These are phyloP conservation scores for Thermophis baileyi DNA, from an alignment of 2,113 vertebrate genomes.

Conservation along the genomic window DNA sequence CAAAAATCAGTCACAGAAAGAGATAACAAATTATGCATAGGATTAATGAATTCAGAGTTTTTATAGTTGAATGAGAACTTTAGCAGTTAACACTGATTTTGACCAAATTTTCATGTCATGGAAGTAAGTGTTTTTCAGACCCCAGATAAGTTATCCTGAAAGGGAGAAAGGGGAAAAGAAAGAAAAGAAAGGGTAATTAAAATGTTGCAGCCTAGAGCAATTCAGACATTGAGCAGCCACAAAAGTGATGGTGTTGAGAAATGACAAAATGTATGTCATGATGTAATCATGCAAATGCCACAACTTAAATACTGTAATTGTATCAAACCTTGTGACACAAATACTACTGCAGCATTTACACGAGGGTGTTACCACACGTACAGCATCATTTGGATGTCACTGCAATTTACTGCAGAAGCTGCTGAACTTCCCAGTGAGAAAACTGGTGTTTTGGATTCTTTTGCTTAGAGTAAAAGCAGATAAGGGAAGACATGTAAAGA, in stretches of 20 bases:
- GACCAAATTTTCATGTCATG: not conserved
- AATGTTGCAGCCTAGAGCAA: not conserved
- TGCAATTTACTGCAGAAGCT: not conserved
- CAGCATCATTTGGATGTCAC: not conserved
- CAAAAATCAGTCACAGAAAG: not conserved
- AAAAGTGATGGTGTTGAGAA: not conserved
- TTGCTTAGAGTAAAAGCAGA: not conserved
- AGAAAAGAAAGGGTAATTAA: not conserved
- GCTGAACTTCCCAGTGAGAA: not conserved
- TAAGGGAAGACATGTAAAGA: not conserved
- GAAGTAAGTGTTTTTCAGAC: not conserved
- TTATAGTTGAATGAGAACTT: not conserved
- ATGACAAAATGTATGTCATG: not conserved
- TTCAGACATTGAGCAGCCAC: not conserved
- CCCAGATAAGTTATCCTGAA: not conserved
- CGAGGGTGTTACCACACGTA: not conserved
- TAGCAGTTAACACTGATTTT: not conserved
- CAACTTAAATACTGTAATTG: not conserved
- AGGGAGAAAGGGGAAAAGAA: not conserved
- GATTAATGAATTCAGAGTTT: not conserved
- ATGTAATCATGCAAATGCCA: not conserved
- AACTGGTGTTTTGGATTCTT: not conserved
- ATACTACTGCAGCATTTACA: not conserved
- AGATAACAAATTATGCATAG: not conserved
- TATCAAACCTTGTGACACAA: not conserved